Conservation (phyloP, 2,797 vertebrate species). For the Acropternis orthonyx region DNA sequence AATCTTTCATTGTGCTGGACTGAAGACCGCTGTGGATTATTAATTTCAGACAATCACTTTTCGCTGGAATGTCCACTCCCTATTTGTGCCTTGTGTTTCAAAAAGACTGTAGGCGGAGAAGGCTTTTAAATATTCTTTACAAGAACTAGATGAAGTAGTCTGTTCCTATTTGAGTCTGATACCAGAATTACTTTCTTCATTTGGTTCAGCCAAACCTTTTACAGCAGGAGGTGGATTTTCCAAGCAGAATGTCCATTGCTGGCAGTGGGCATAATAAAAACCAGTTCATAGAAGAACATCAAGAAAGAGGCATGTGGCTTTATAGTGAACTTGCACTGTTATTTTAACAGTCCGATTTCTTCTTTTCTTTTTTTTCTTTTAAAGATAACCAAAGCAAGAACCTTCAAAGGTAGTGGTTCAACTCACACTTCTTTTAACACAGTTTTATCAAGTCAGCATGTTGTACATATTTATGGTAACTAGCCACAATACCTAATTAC, state of each 20-base stretch:
- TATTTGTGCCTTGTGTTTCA: constrained; percentile 75
- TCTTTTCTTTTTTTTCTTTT: background rate
- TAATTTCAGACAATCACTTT: constrained; percentile 66
- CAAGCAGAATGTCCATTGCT: constrained; percentile 10
- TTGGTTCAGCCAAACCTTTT: constrained; percentile 17
- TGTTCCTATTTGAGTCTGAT: constrained; percentile 22
- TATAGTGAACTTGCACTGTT: background rate
- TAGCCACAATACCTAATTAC: background rate
- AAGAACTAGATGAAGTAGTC: constrained; percentile 32
- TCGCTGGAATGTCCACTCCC: constrained; percentile 64
- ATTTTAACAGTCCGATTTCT: background rate
- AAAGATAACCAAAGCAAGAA: constrained; percentile 60
- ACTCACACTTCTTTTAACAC: constrained; percentile 3
- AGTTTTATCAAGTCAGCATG: background rate
- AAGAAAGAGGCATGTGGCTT: background rate
- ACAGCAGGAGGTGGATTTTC: constrained; percentile 34
- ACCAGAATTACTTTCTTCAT: constrained; percentile 9
- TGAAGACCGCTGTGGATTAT: constrained; percentile 5
- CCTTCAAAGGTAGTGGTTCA: constrained; percentile 14
- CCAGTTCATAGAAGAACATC: background rate
- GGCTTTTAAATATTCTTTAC: constrained; percentile 45
- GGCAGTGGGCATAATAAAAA: constrained; percentile 31
- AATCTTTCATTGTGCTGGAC: background rate
- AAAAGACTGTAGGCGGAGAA: constrained; percentile 58
- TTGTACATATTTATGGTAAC: background rate